Conservation (phyloP, 2,797 vertebrate species). For the Acanthiza pusilla region DNA sequence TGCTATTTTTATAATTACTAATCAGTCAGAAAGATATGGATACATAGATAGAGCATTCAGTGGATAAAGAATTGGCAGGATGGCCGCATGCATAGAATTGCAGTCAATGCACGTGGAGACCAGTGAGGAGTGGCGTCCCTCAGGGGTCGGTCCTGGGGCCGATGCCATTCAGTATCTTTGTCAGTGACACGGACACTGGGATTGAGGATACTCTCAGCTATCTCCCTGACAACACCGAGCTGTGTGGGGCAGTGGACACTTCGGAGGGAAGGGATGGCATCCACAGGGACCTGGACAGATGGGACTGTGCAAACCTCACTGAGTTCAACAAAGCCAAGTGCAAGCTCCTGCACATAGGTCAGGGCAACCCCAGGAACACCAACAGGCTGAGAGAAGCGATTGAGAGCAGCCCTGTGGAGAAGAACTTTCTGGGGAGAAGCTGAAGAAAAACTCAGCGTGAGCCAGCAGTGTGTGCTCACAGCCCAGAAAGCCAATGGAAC, state of each 20-base stretch:
- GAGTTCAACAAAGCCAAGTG: background rate
- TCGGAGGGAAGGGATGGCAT: too few relatives aligned
- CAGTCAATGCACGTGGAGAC: background rate
- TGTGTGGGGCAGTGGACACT: fast-evolving
- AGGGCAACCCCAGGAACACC: background rate
- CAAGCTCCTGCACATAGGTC: background rate
- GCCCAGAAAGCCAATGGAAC: background rate
- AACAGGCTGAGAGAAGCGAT: background rate
- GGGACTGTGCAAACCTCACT: too few relatives aligned
- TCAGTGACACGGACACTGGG: background rate
- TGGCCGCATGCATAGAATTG: background rate
- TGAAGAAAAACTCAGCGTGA: background rate
- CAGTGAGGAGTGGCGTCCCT: background rate
- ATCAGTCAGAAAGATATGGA: background rate
- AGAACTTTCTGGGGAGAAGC: fast-evolving
- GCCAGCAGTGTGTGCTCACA: fast-evolving
- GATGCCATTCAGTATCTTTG: fast-evolving
- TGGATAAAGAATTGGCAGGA: background rate
- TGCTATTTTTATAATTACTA: background rate
- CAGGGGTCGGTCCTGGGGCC: background rate
- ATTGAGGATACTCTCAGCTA: background rate
- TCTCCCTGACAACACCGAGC: fast-evolving
- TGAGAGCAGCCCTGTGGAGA: background rate
- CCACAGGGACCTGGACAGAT: background rate
- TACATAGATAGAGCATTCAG: background rate